Conservation (phyloP, 2,113 vertebrate genomes). For the Diadophis punctatus region DNA sequence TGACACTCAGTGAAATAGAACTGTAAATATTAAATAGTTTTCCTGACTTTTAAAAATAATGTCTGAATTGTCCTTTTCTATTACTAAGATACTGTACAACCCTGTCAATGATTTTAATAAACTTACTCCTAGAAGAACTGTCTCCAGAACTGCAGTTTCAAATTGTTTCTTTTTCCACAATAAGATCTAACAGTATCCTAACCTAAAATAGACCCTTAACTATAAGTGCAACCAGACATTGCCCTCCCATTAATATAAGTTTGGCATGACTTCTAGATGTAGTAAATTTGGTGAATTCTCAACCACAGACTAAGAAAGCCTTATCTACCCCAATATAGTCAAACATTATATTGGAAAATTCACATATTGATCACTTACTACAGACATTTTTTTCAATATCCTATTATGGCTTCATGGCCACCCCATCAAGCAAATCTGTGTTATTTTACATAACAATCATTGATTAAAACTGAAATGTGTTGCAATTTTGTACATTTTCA, state of each 20-base stretch:
- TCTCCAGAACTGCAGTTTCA: neutral
- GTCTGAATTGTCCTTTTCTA: constrained; percentile 8
- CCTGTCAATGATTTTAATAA: neutral
- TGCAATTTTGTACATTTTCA: constrained; percentile 1
- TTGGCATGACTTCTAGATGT: neutral
- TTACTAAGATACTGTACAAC: constrained; percentile 11
- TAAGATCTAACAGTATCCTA: neutral
- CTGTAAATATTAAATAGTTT: constrained; percentile 1
- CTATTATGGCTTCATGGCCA: neutral
- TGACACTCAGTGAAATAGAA: constrained; percentile 24
- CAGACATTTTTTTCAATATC: neutral
- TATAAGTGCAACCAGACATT: neutral
- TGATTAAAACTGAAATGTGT: neutral
- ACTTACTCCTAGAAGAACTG: neutral
- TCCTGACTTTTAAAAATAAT: neutral
- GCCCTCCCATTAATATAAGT: neutral
- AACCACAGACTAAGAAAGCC: neutral
- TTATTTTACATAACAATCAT: constrained; percentile 20
- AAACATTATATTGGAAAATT: neutral
- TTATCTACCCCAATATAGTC: neutral
- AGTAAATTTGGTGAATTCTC: neutral
- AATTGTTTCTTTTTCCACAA: neutral
- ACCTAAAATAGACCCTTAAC: neutral
- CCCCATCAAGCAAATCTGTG: neutral
- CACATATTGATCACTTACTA: neutral